Conservation (phyloP, 1,140 invertebrate species). For the Ericerus pela region DNA sequence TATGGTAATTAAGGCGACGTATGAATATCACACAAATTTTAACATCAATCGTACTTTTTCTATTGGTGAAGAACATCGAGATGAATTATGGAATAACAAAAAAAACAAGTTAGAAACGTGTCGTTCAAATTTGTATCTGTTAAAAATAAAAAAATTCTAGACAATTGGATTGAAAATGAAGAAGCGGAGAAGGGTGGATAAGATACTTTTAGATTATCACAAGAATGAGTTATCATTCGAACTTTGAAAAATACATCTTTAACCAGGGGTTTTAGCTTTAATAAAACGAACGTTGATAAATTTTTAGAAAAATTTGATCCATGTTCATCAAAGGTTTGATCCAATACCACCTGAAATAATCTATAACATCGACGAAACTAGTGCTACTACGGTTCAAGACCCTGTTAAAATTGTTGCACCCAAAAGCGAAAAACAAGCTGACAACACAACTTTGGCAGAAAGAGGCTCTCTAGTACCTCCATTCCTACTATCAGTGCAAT, state of each 20-base stretch:
- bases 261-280: slow-evolving; percentile 16
- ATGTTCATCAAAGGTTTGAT: slow-evolving; percentile 28
- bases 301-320: slow-evolving; percentile 27
- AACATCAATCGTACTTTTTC: no score
- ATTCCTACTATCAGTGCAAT: slow-evolving; percentile 27
- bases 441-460: slow-evolving; percentile 32
- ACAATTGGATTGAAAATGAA: no score
- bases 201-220: no score
- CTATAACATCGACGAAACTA: slow-evolving; percentile 33
- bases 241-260: slow-evolving; percentile 16
- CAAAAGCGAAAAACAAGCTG: slow-evolving; percentile 34
- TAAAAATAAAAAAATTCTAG: no score
- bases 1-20: no score
- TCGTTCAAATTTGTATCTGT: no score
- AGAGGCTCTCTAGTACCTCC: slow-evolving; percentile 33
- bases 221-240: slow-evolving; percentile 23
- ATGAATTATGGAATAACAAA: no score
- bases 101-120: no score
- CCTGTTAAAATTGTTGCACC: slow-evolving; percentile 27
- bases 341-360: slow-evolving; percentile 28
- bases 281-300: slow-evolving; percentile 20
- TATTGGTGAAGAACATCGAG: no score
- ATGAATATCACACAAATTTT: no score
- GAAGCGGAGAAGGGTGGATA: no score
- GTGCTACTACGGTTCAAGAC: slow-evolving; percentile 33